A percentile compares a stretch with the other conserved stretches of the same genome.
phyloP scores from a whole-genome alignment of 1,140 invertebrate genomes.

The Euwallacea similis region DNA sequence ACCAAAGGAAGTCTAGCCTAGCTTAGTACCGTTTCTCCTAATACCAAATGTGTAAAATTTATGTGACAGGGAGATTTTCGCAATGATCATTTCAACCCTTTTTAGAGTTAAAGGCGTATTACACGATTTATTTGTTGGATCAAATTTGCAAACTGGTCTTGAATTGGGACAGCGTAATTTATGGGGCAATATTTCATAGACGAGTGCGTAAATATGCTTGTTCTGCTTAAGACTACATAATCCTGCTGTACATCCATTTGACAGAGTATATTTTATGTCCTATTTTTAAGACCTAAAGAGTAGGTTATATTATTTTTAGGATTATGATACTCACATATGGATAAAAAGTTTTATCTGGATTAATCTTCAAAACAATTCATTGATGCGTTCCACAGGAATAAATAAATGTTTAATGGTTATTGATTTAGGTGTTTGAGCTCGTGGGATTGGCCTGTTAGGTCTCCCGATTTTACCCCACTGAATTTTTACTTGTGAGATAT shows the following conservation, averaged over 20 bases:
- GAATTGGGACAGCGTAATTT: constrained; percentile 38
- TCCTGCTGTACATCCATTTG: constrained; percentile 40
- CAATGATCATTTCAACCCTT: constrained; percentile 2
- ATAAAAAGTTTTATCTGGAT: no score
- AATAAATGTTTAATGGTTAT: no score
- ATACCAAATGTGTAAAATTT: constrained; percentile 1
- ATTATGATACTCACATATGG: no score
- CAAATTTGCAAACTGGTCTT: constrained; percentile 29
- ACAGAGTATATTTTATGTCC: constrained; percentile 21
- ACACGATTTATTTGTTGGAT: constrained; percentile 17
- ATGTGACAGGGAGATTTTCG: background rate
- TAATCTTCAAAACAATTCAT: no score
- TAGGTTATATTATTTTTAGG: background rate
- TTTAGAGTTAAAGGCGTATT: background rate
- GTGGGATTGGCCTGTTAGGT: no score
- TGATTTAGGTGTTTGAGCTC: no score
- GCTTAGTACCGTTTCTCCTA: background rate
- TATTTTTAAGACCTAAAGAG: background rate
- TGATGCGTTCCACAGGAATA: no score
- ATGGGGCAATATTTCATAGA: constrained; percentile 44
- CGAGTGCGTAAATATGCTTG: constrained; percentile 36
- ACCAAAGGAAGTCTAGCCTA: background rate
- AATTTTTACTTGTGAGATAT: no score
- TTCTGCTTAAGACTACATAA: constrained; percentile 44
- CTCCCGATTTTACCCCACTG: no score